Conservation (phyloP, 2,888 invertebrate species). For the Amblyjoppa proteus region DNA sequence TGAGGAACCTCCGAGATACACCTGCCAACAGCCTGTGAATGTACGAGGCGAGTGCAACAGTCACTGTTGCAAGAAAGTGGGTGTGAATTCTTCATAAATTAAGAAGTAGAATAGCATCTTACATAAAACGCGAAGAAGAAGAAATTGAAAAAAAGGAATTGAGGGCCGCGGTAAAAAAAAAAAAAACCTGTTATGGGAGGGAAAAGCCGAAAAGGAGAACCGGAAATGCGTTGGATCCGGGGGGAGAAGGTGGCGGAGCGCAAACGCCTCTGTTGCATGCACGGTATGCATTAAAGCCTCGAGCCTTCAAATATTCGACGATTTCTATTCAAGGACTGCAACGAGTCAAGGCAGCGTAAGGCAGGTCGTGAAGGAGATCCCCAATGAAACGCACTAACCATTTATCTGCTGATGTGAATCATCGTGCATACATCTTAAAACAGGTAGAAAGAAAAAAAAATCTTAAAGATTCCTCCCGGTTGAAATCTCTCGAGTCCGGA, state of each 20-base stretch:
- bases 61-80: slow-evolving; percentile 3
- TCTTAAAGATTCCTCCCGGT: neutral
- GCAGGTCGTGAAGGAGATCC: slow-evolving; percentile 51
- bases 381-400: slow-evolving; percentile 28
- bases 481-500: slow-evolving; percentile 11
- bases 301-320: slow-evolving; percentile 36
- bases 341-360: slow-evolving; percentile 33
- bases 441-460: neutral
- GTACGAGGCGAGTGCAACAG: slow-evolving; percentile 42
- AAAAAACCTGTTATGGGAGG: neutral
- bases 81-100: neutral
- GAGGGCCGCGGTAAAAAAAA: neutral
- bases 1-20: slow-evolving; percentile 75
- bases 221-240: slow-evolving; percentile 32
- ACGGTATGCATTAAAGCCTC: slow-evolving; percentile 7
- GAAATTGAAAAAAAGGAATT: neutral
- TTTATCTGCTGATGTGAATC: slow-evolving; percentile 17
- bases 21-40: slow-evolving; percentile 72
- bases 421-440: slow-evolving; percentile 1
- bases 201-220: neutral
- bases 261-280: slow-evolving; percentile 1
- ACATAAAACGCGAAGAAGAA: neutral
- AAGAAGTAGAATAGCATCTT: neutral
- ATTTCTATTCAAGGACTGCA: slow-evolving; percentile 61
- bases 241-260: neutral